Evolutionary conservation across 92 coral and sea anemone genomes (phyloP), one percentile per base, ranked within the genome.

Genomic region (Zoanthus solanderi): DNA sequence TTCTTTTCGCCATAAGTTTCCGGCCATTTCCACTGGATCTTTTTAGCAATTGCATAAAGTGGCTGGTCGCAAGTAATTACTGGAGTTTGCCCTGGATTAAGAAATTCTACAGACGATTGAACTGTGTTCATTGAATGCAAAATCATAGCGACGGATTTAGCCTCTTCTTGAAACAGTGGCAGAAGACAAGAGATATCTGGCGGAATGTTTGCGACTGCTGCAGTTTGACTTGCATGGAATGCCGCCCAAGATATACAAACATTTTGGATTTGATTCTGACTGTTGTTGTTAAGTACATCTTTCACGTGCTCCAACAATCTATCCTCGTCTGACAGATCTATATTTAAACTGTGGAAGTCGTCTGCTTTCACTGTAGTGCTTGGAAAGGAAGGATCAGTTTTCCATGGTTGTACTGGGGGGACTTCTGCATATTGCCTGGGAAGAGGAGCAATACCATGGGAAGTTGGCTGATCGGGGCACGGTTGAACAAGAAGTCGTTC

Each of bases 221-320:
- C 76, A 17, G 47, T 30, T 68, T 52, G 84, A 90, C 81, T 52
- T 42, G 91, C 89, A 78, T 91, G 93, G 85, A 37, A 87, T 42
- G 91, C 93, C 23, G 89, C 84, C 91, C 93, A 82, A 12, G 93
- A 84, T 47, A 83, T 65, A 47, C 54, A 30, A 23, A 37, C 61
- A 28, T 87, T 48, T 72, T 58, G 61, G 6, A 9, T 72, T 8
- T 32, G 72, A 67, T 83, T 58, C 79, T 45, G 14, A 77, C 17
- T 16, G 53, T 77, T 77, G 31, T 57, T 29, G 53, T 76, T 54
- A 15, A 86, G 44, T 34, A 68, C 87, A 63, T 60, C 61, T 83
- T 83, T 83, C 54, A 89, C 91, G 30, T 89, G 88, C 30, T 89
- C 52, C 74, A 89, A 85, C 89, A 88, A 89, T 53, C 60, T 53